Evolutionary conservation across 2,797 vertebrate genomes (phyloP), one percentile per base, ranked within the genome.

Genomic region (Coilia nasus): DNA sequence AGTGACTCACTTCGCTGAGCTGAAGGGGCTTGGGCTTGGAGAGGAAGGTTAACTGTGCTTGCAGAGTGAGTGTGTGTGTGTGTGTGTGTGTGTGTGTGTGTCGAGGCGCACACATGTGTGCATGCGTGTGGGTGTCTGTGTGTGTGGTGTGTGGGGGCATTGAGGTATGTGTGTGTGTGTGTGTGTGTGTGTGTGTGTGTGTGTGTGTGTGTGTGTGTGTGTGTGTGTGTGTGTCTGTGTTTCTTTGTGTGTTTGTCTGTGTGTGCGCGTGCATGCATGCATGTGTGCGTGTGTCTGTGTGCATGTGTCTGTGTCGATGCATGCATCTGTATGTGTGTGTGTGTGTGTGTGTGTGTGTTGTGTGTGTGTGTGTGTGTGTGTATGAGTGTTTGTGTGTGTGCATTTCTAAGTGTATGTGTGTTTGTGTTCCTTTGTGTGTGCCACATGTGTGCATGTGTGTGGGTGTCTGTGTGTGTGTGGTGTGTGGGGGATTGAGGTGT

Each of bases 281-380:
- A 21, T 28, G 62, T 28, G 23, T 28, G 17, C 89, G 91, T 90
- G 91, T 90, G 85, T 82, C 5, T 54, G 81, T 54, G 44, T 82
- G 81, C 10, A 10, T 47, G 46, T 47, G 46, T 47, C 4, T 47
- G 46, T 47, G 46, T 47, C 4, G 3, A 10, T 47, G 46, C 10
- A 10, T 47, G 46, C 10, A 10, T 47, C 4, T 47, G 46, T 82
- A 44, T 28, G 81, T 82, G 21, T 56, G 81, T 62, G 60, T 62
- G 60, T 62, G 62, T 67, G 62, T 1, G 25, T 47, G 46, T 47
- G 46, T 47, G 46, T 47, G 46, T 47, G 46, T 47, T 67, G 62
- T 67, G 62, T 25, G 25, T 67, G 62, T 23, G 23, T 28, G 62
- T 12, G 25, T 12, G 62, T 31, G 25, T 12, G 25, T 11, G n/a